phyloP scores from a whole-genome alignment of 2,113 vertebrate species.

The Semicossyphus pulcher region DNA sequence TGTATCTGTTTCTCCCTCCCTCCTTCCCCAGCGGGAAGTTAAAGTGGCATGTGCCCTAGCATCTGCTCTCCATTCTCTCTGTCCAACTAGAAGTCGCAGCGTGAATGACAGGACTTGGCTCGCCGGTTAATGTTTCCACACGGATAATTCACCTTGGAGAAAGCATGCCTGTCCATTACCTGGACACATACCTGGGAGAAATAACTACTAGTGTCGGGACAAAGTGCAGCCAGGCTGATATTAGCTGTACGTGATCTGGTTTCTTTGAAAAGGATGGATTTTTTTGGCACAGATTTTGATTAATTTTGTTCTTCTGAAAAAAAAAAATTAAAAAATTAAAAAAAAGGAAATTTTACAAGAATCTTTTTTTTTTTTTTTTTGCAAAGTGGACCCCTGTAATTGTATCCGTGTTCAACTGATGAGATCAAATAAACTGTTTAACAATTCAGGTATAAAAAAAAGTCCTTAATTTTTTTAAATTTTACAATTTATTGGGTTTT shows the following conservation, averaged over 20 bases:
- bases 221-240: not conserved
- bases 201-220: not conserved
- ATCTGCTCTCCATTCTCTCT: constrained; percentile 70
- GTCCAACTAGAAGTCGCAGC: constrained; percentile 61
- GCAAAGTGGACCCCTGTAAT: too few species aligned
- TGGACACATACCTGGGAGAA: not conserved
- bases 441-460: too few species aligned
- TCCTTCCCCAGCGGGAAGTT: constrained; percentile 72
- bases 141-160: constrained; percentile 50
- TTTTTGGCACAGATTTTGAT: not conserved
- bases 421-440: too few species aligned
- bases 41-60: constrained; percentile 76
- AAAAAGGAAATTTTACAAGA: too few species aligned
- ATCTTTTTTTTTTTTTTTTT: too few species aligned
- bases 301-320: not conserved
- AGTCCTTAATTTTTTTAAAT: too few species aligned
- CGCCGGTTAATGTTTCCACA: constrained; percentile 50
- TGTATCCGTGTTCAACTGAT: too few species aligned
- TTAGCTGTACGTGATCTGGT: not conserved
- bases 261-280: not conserved
- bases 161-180: constrained; percentile 31
- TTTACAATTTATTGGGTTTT: too few species aligned
- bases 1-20: constrained; percentile 40
- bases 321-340: too few species aligned
- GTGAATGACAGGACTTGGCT: constrained; percentile 66